phyloP scores from a whole-genome alignment of 2,888 invertebrate species.

The Cryptus armator region DNA sequence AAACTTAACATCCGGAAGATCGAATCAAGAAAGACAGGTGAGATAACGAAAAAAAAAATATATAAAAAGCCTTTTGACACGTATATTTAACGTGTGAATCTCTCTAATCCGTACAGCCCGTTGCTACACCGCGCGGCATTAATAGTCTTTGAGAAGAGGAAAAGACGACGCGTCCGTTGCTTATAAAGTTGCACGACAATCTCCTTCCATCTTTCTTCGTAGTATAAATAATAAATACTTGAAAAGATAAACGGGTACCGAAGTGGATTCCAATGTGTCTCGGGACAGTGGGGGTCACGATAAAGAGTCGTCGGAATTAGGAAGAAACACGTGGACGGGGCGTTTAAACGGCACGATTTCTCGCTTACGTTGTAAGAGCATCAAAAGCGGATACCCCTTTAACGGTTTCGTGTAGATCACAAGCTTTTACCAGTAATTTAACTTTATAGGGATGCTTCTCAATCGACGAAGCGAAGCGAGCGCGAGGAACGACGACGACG shows the following conservation, averaged over 20 bases:
- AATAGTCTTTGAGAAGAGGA: background rate
- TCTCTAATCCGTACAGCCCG: slow-evolving; percentile 27
- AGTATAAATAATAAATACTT: slow-evolving; percentile 45
- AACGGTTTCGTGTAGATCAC: slow-evolving; percentile 79
- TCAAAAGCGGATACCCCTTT: slow-evolving; percentile 57
- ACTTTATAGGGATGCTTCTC: slow-evolving; percentile 73
- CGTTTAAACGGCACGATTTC: background rate
- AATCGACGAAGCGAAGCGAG: slow-evolving; percentile 2
- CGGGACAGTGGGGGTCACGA: slow-evolving; percentile 24
- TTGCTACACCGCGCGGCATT: background rate
- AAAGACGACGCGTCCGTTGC: slow-evolving; percentile 41
- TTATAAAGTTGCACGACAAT: slow-evolving; percentile 47
- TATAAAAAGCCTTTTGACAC: slow-evolving; percentile 62
- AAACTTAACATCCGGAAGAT: background rate
- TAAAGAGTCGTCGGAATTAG: slow-evolving; percentile 29
- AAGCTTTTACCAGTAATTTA: slow-evolving; percentile 82
- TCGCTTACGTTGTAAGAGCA: background rate
- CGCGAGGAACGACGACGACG: background rate
- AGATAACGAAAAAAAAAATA: slow-evolving; percentile 44
- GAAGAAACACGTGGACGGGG: background rate
- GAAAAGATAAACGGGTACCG: slow-evolving; percentile 17
- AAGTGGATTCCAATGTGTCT: slow-evolving; percentile 17
- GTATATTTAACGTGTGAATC: slow-evolving; percentile 56
- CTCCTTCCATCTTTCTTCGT: background rate
- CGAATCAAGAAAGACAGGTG: slow-evolving; percentile 10